Percentiles rank a stretch among this genome's conserved stretches.
These are phyloP conservation scores for Bagarius yarrelli DNA, from an alignment of 2,113 vertebrate species.

Conservation along the genomic window DNA sequence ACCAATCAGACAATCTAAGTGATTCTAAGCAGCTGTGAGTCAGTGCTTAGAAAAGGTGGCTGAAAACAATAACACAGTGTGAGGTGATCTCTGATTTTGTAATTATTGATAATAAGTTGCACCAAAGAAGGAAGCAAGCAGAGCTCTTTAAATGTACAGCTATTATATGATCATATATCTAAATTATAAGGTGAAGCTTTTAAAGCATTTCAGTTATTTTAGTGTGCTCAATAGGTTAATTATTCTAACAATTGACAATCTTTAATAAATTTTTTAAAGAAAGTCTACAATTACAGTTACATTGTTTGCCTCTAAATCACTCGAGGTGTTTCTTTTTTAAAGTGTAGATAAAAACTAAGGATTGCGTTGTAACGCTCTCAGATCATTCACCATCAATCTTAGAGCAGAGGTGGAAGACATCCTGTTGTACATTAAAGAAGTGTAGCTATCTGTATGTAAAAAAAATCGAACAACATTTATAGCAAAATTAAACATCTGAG, in stretches of 20 bases:
- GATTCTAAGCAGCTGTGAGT: background rate
- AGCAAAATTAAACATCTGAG: too few species aligned
- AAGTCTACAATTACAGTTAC: background rate
- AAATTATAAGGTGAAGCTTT: slow-evolving; percentile 7
- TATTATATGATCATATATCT: slow-evolving; percentile 13
- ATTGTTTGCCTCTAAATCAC: too few species aligned
- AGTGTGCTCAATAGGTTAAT: background rate
- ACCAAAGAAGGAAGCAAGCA: background rate
- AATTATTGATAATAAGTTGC: slow-evolving; percentile 1
- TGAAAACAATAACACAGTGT: background rate
- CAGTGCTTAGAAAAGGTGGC: background rate
- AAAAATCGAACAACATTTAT: too few species aligned
- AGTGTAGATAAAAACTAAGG: too few species aligned
- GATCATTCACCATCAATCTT: too few species aligned
- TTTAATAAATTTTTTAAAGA: slow-evolving; percentile 11
- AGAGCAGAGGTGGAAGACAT: too few species aligned
- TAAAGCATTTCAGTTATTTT: slow-evolving; percentile 10
- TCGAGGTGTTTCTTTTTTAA: too few species aligned
- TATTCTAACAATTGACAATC: background rate
- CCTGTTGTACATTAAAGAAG: too few species aligned
- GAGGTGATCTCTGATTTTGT: background rate
- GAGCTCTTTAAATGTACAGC: slow-evolving; percentile 19
- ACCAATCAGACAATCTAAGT: background rate
- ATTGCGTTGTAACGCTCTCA: too few species aligned
- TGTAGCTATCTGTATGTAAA: too few species aligned